Conservation (phyloP, 2,888 invertebrate genomes). For the Acleris emargana region DNA sequence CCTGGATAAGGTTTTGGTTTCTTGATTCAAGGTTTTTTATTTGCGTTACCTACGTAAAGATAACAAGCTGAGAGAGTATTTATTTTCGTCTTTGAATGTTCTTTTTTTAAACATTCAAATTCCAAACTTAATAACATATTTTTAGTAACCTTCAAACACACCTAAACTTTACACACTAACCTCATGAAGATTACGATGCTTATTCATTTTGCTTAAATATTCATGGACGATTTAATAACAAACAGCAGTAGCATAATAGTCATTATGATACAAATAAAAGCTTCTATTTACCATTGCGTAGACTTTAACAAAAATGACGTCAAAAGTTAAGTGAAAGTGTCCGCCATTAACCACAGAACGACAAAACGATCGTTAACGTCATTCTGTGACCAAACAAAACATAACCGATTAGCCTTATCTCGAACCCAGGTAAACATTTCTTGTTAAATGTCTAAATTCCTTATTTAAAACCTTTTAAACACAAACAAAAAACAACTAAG, state of each 20-base stretch:
- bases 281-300: constrained; percentile 23
- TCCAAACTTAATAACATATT: too few species aligned
- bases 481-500: constrained; percentile 37
- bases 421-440: constrained; percentile 68
- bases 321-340: constrained; percentile 49
- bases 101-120: too few species aligned
- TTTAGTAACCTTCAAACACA: too few species aligned
- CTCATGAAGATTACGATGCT: too few species aligned
- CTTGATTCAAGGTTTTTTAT: background rate
- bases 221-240: background rate
- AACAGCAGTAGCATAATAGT: background rate
- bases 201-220: too few species aligned
- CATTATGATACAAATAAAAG: constrained; percentile 12
- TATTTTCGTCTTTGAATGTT: too few species aligned
- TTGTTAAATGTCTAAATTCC: constrained; percentile 65
- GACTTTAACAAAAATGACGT: constrained; percentile 31
- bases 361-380: constrained; percentile 57
- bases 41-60: background rate
- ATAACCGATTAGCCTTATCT: constrained; percentile 78
- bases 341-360: constrained; percentile 50
- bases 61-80: too few species aligned
- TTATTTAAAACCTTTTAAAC: constrained; percentile 34
- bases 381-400: constrained; percentile 66
- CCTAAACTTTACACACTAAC: too few species aligned
- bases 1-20: constrained; percentile 19